Evolutionary conservation across 2,888 invertebrate genomes (phyloP).

Genomic region (Zele albiditarsus): DNA sequence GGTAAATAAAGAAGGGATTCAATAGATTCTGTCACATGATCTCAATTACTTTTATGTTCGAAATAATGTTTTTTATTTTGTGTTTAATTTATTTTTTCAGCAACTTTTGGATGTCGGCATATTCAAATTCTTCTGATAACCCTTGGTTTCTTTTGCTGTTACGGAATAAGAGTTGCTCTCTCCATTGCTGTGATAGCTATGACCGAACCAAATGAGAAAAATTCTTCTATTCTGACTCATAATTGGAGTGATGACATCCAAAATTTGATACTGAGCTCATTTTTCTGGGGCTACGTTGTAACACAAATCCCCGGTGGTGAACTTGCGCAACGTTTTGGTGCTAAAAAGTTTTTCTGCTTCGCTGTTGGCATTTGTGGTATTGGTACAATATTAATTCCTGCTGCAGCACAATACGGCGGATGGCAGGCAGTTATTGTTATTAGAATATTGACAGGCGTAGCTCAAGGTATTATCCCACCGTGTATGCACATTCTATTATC

Average conservation of each 20-base stretch:
- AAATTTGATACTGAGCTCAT: constrained; percentile 75
- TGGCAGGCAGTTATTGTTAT: constrained; percentile 74
- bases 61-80: neutral
- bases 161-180: constrained; percentile 79
- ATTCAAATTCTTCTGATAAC: constrained; percentile 78
- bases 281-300: constrained; percentile 77
- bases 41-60: neutral
- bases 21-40: neutral
- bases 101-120: constrained; percentile 77
- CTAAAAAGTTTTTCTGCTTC: constrained; percentile 78
- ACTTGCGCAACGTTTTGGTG: constrained; percentile 83
- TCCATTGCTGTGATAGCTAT: constrained; percentile 84
- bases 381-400: constrained; percentile 80
- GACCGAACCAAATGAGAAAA: constrained; percentile 75
- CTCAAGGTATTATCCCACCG: constrained; percentile 81
- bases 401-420: constrained; percentile 75
- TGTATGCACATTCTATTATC: constrained; percentile 81
- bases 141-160: constrained; percentile 77
- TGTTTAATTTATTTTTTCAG: constrained; percentile 48
- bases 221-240: constrained; percentile 74
- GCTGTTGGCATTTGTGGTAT: constrained; percentile 78
- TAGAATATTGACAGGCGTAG: constrained; percentile 80
- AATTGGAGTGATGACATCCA: constrained; percentile 70
- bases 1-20: no score
- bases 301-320: constrained; percentile 81